Percentiles rank a stretch among this genome's conserved stretches.
Evolutionary conservation across 2,888 invertebrate species (phyloP).

Genomic region (Loripinus fragilis): DNA sequence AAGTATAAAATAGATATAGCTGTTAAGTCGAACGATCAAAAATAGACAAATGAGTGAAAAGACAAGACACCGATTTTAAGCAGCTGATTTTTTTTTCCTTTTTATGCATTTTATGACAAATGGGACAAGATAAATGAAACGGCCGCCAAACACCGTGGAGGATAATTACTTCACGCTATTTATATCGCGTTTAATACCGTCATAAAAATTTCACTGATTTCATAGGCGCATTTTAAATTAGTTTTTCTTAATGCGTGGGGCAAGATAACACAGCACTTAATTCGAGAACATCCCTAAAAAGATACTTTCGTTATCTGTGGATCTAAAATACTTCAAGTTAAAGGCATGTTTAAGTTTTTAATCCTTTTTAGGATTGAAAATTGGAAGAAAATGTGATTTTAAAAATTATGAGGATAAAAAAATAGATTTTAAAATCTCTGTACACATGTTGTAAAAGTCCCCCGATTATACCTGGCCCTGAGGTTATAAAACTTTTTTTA

Average conservation of each 20-base stretch:
- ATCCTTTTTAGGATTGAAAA: too few species aligned
- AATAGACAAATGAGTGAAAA: neutral
- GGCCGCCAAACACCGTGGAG: slow-evolving; percentile 1
- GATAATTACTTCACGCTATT: slow-evolving; percentile 18
- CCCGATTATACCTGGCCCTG: too few species aligned
- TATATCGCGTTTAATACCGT: neutral
- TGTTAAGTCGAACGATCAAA: neutral
- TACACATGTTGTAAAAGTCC: too few species aligned
- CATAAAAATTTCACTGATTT: slow-evolving; percentile 17
- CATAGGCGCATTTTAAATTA: slow-evolving; percentile 11
- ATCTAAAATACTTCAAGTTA: neutral
- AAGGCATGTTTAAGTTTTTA: neutral
- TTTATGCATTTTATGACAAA: neutral
- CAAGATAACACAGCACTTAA: neutral
- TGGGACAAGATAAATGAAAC: slow-evolving; percentile 16
- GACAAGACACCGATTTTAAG: neutral
- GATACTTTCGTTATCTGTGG: neutral
- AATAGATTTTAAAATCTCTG: too few species aligned
- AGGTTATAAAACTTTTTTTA: too few species aligned
- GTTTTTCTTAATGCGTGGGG: slow-evolving; percentile 17
- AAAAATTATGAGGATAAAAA: too few species aligned
- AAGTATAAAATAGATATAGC: neutral
- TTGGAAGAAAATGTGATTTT: too few species aligned
- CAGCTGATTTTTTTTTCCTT: slow-evolving; percentile 8
- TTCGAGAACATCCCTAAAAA: neutral